Conservation (phyloP, 2,888 invertebrate genomes). For the Hololepta plana region DNA sequence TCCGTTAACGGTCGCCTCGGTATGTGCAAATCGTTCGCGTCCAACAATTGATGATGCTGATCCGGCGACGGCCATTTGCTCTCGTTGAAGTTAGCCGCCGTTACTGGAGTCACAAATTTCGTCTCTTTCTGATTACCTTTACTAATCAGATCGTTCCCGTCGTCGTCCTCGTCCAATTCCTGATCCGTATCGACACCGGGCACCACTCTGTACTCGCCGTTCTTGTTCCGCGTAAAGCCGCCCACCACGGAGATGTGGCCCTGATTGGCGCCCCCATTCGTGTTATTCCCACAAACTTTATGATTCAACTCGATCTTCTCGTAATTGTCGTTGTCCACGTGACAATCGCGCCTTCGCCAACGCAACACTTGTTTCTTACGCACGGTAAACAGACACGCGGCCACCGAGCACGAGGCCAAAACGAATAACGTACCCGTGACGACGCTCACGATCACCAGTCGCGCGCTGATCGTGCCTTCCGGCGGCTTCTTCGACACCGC, state of each 20-base stretch:
- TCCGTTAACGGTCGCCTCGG: conserved; percentile 34
- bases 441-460: conserved; percentile 47
- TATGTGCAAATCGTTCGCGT: conserved; percentile 37
- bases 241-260: conserved; percentile 21
- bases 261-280: conserved; percentile 10
- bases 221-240: conserved; percentile 26
- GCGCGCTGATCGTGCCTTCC: conserved; percentile 36
- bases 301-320: conserved; percentile 64
- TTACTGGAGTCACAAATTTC: conserved; percentile 14
- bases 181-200: conserved; percentile 41
- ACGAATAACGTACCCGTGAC: conserved; percentile 47
- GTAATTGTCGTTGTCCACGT: conserved; percentile 41
- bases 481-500: conserved; percentile 47
- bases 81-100: conserved; percentile 9
- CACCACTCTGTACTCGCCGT: conserved; percentile 55
- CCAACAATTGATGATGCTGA: conserved; percentile 6
- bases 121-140: conserved; percentile 14
- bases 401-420: conserved; percentile 44
- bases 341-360: conserved; percentile 25
- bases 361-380: conserved; percentile 44
- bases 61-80: conserved; percentile 9
- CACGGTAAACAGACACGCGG: conserved; percentile 40
- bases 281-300: conserved; percentile 8
- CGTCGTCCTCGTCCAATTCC: conserved; percentile 40
- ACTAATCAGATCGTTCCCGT: conserved; percentile 18